Evolutionary conservation across 92 coral and sea anemone species (phyloP).

Genomic region (Palythoa grandiflora): DNA sequence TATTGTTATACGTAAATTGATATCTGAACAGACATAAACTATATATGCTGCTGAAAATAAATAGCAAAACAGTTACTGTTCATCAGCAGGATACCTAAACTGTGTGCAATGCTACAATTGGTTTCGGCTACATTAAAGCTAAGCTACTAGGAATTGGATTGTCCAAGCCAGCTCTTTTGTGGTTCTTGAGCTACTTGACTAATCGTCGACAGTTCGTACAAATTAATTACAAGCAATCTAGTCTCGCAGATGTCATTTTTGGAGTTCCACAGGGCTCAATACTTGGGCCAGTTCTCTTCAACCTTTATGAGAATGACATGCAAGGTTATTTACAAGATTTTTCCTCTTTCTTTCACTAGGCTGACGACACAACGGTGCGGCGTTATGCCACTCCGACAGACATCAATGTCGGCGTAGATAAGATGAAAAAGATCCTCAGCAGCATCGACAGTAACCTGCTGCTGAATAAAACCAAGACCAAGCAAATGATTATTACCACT

Average conservation of each 20-base stretch:
- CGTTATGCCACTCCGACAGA: neutral
- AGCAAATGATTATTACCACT: conserved; percentile 28
- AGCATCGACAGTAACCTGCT: neutral
- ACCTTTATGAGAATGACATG: neutral
- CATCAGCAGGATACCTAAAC: no score
- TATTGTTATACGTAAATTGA: no score
- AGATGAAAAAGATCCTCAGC: neutral
- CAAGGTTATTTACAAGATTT: neutral
- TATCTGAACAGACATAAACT: no score
- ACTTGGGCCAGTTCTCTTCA: neutral
- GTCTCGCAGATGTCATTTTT: neutral
- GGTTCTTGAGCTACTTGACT: neutral
- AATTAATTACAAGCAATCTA: neutral
- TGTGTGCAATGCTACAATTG: no score
- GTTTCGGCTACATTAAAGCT: no score
- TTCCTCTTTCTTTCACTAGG: neutral
- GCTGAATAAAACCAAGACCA: conserved; percentile 34
- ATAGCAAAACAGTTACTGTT: no score
- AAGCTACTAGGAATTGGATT: no score
- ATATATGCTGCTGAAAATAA: no score
- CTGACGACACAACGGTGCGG: neutral
- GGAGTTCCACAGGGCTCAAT: neutral
- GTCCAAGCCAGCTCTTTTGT: neutral
- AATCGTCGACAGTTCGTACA: neutral
- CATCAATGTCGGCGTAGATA: neutral